These are phyloP conservation scores for Peromyscus eremicus DNA, from an alignment of 2,797 vertebrate genomes.

Conservation along the genomic window DNA sequence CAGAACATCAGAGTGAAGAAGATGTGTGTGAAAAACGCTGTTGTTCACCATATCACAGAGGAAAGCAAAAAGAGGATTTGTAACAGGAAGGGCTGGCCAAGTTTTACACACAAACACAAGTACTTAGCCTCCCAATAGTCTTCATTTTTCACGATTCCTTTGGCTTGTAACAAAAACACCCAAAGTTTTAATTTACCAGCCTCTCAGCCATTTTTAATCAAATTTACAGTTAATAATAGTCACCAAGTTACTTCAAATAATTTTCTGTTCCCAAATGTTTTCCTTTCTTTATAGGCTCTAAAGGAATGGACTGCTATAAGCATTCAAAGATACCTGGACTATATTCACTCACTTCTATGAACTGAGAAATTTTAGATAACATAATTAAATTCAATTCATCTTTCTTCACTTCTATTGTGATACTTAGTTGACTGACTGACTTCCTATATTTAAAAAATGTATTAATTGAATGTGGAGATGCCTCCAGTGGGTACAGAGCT, in stretches of 20 bases:
- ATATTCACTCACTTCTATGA: neutral
- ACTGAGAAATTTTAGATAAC: neutral
- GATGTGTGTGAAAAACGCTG: too few species aligned
- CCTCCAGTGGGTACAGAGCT: neutral
- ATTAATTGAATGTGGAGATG: neutral
- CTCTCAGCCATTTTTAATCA: neutral
- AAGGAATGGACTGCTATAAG: neutral
- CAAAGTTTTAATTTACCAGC: neutral
- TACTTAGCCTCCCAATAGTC: neutral
- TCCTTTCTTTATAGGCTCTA: neutral
- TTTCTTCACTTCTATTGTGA: neutral
- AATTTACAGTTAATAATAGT: neutral
- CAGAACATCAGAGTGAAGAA: neutral
- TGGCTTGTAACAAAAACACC: neutral
- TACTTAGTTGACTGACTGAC: neutral
- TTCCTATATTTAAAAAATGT: neutral
- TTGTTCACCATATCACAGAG: neutral
- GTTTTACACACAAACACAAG: too few species aligned
- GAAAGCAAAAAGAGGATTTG: neutral
- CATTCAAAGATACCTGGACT: neutral
- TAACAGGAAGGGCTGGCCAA: neutral
- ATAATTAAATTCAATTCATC: neutral
- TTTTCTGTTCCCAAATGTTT: neutral
- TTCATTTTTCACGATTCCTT: neutral
- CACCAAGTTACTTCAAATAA: neutral